Evolutionary conservation across 2,113 vertebrate genomes (phyloP).

Genomic region (Carassius carassius): DNA sequence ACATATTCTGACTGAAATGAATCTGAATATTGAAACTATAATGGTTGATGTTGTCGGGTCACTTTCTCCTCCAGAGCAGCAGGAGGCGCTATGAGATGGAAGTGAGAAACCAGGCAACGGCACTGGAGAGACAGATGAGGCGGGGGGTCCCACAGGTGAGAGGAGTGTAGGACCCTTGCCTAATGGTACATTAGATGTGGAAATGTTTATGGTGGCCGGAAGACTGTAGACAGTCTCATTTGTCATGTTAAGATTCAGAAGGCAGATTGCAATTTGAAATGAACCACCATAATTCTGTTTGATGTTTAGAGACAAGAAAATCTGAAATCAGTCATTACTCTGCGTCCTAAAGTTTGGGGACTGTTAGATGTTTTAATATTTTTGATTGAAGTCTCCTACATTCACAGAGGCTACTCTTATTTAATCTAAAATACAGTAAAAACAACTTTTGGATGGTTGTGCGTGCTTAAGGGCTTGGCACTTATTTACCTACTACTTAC

Average conservation of each 20-base stretch:
- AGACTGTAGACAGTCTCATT: not conserved
- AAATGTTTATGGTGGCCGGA: not conserved
- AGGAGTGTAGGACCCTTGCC: not conserved
- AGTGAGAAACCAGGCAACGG: constrained; percentile 77
- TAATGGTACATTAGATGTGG: not conserved
- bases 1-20: not conserved
- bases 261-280: not conserved
- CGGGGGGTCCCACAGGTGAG: constrained; percentile 73
- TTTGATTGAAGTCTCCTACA: too few relatives aligned
- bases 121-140: constrained; percentile 79
- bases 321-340: not conserved
- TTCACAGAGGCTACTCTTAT: too few relatives aligned
- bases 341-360: not conserved
- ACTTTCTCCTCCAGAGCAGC: constrained; percentile 77
- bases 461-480: too few relatives aligned
- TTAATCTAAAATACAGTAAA: not conserved
- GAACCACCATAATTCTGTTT: too few relatives aligned
- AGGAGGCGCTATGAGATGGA: constrained; percentile 86
- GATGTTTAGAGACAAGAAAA: not conserved
- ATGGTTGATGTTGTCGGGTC: not conserved
- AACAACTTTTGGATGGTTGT: not conserved
- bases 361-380: too few relatives aligned
- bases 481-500: too few relatives aligned
- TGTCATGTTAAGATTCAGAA: not conserved
- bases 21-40: not conserved